Base-by-base conservation (phyloP, 1,140 invertebrate species). In the Chymomyza costata region DNA sequence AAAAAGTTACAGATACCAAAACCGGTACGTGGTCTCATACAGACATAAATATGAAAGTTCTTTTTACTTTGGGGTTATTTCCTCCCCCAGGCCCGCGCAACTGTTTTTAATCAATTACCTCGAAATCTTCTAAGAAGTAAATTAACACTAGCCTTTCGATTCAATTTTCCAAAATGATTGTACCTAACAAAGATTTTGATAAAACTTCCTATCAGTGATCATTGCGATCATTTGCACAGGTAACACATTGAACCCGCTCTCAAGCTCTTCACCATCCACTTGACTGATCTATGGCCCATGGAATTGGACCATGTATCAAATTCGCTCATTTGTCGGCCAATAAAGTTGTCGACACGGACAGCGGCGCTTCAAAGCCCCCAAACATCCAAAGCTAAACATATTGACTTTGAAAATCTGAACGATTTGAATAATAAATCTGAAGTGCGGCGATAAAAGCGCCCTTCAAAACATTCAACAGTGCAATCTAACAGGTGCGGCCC, bases 401-500 rank as follows among this genome's bases (percentile, higher is more conserved):
- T 80, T 61, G 67, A 73, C 60, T 71, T 68, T 73, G 59, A 65
- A 56, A 76, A 80, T 44, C 52, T 73, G 59, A 80, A 73, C 59
- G 46, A 80, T 80, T 71, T 56, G 15, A 34, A 39, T 51, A 50
- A 80, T 80, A 80, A 80, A 78, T 78, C 67, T 45, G 34, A 7
- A 21, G 14, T 16, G 40, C 18, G 32, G 41, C 41, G 52, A 60
- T 56, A 80, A 50, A 50, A 53, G 64, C 53, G 61, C 61, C 56
- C 68, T 65, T 73, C 34, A 73, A 68, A 65, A 43, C 14, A 50
- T 37, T 31, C 13, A 11, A 31, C 13, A 35, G 1, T 7, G 1
- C 7, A 2, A 45, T 13, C 35, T 38, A 38, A 38, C 35, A 38
- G 15, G 35, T 38, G 35, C 35, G 65, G 37, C 54, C 46, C 19